Evolutionary conservation across 2,113 vertebrate species (phyloP), one percentile per base, ranked within the genome.

Genomic region (Ictalurus furcatus): DNA sequence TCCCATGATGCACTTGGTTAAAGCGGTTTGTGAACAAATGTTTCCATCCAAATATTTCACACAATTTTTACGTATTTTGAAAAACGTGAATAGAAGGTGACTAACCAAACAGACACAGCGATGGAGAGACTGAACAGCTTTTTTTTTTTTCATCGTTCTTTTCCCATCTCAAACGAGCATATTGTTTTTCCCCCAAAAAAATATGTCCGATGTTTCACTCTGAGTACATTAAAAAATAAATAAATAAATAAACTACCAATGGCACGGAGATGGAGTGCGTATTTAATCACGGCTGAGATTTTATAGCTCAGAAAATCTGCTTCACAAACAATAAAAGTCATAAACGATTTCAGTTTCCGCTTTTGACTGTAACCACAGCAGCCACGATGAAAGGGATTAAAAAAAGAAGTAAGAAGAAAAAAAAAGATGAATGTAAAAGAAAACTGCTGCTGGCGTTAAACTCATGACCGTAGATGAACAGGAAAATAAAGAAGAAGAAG

Each of bases 311-410:
- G 54, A 61, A 83, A 83, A 61, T 40, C 30, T 37, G 30, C 81
- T 61, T 83, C 30, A 61, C 56, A 21, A 61, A 83, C 81, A 83
- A 61, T 83, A 59, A 83, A 83, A 83, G 81, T 83, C 81, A 61
- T 9, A 61, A 83, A 83, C 37, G 81, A 83, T 61, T 83, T 37
- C 17, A 37, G 80, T 83, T 83, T 81, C 52, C 52, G 37, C n/a
- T 58, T 37, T 34, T 12, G 56, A 40, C n/a, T 61, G 19, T 16
- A 65, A 84, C 21, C 34, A 1, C 58, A 44, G 82, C 58, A 28
- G 82, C 65, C 82, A 84, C 4, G 21, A 63, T 12, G 6, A 8
- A 84, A 84, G 37, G 34, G 34, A 63, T 63, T 40, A 16, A 63
- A 63, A 63, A 84, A 63, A 23, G 11, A 6, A 48, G 44, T 48